Conservation (phyloP, 1,140 invertebrate species). For the Calosoma granatense region DNA sequence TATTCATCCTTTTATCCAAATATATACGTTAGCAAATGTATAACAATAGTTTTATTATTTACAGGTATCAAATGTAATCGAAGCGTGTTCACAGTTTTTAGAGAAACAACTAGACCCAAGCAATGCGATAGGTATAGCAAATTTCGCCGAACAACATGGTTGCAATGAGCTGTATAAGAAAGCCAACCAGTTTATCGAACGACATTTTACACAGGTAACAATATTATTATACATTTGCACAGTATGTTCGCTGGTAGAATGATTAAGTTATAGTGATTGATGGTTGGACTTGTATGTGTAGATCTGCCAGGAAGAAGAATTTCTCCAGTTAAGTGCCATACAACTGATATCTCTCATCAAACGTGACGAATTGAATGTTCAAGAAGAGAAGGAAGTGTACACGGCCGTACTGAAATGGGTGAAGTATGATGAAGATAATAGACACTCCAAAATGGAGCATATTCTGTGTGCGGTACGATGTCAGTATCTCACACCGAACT, state of each 20-base stretch:
- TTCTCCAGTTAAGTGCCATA: conserved; percentile 66
- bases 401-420: conserved; percentile 87
- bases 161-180: conserved; percentile 73
- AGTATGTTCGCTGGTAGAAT: neutral
- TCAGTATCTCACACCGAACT: conserved; percentile 83
- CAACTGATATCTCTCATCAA: conserved; percentile 71
- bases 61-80: conserved; percentile 77
- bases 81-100: conserved; percentile 82
- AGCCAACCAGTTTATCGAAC: conserved; percentile 81
- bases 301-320: conserved; percentile 86
- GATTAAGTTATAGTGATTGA: neutral
- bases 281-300: conserved; percentile 25
- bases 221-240: conserved; percentile 13
- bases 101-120: conserved; percentile 85
- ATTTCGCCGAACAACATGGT: conserved; percentile 84
- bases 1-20: too few species aligned
- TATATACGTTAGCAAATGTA: too few species aligned
- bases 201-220: conserved; percentile 73
- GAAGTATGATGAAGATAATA: conserved; percentile 72
- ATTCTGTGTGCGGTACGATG: conserved; percentile 80
- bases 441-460: conserved; percentile 74
- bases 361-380: conserved; percentile 81
- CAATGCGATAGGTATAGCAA: conserved; percentile 86
- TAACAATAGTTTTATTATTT: too few species aligned
- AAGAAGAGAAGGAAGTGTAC: conserved; percentile 84